These are phyloP conservation scores for Trichonephila clavipes DNA, from an alignment of 1,140 invertebrate genomes.

Conservation along the genomic window DNA sequence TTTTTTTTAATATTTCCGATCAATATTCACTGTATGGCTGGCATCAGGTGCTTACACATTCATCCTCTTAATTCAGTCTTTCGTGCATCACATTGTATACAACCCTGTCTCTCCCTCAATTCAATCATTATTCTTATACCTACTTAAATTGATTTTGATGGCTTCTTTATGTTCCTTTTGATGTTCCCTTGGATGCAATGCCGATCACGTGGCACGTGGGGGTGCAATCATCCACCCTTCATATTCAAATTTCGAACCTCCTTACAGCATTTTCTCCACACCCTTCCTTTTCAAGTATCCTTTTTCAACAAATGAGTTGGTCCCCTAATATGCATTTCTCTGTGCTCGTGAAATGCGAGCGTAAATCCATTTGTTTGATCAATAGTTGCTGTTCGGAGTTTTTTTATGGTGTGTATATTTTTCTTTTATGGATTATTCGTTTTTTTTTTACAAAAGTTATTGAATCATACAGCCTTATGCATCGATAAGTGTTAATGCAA, in stretches of 20 bases:
- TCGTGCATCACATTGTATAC: neutral
- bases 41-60: neutral
- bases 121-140: neutral
- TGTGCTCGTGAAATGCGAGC: neutral
- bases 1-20: neutral
- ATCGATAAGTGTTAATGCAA: neutral
- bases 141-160: conserved; percentile 3
- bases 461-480: neutral
- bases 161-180: neutral
- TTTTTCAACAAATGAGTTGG: neutral
- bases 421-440: too few relatives aligned
- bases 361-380: conserved; percentile 22
- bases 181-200: neutral
- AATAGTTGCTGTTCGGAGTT: neutral
- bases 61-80: neutral
- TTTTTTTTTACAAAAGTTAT: too few relatives aligned
- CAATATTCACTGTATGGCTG: neutral
- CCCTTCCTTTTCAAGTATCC: neutral
- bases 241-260: neutral
- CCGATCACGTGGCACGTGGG: neutral
- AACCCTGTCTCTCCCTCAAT: neutral
- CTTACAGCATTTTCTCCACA: neutral
- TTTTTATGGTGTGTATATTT: neutral
- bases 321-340: neutral
- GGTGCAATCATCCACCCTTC: neutral